Conservation (phyloP, 2,888 invertebrate species). For the Tanytarsus gracilentus region DNA sequence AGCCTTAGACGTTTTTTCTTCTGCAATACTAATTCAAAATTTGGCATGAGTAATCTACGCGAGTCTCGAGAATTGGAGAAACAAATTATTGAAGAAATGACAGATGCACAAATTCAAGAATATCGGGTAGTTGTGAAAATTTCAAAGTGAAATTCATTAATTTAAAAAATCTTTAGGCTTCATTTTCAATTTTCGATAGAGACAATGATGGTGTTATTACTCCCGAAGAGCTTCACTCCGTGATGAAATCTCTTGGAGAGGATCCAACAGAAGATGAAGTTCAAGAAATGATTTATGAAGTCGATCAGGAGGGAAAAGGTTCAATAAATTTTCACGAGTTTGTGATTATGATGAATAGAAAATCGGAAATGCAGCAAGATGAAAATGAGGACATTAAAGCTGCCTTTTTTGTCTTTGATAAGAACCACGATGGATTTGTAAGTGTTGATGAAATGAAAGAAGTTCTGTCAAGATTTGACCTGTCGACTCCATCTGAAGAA, state of each 20-base stretch:
- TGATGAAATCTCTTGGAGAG: conserved; percentile 89
- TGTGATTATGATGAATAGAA: conserved; percentile 96
- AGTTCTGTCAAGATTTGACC: conserved; percentile 95
- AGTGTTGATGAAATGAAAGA: conserved; percentile 89
- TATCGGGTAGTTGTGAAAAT: background rate
- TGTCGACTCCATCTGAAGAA: conserved; percentile 93
- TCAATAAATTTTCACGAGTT: conserved; percentile 97
- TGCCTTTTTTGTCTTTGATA: conserved; percentile 93
- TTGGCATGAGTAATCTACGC: no score
- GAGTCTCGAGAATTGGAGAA: no score
- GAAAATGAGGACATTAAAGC: conserved; percentile 94
- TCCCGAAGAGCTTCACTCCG: conserved; percentile 90
- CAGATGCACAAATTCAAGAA: background rate
- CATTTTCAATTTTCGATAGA: conserved; percentile 93
- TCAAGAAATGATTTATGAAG: conserved; percentile 97
- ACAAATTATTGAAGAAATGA: background rate
- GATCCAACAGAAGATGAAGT: conserved; percentile 94
- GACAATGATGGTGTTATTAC: conserved; percentile 95
- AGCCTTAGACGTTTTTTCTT: no score
- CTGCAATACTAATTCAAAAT: no score
- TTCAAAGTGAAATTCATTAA: background rate
- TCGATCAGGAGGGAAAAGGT: conserved; percentile 92
- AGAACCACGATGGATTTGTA: conserved; percentile 95
- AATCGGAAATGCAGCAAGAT: conserved; percentile 90
- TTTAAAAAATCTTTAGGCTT: conserved; percentile 49